Conservation (phyloP, 1,140 invertebrate genomes). For the Hycleus phaleratus region DNA sequence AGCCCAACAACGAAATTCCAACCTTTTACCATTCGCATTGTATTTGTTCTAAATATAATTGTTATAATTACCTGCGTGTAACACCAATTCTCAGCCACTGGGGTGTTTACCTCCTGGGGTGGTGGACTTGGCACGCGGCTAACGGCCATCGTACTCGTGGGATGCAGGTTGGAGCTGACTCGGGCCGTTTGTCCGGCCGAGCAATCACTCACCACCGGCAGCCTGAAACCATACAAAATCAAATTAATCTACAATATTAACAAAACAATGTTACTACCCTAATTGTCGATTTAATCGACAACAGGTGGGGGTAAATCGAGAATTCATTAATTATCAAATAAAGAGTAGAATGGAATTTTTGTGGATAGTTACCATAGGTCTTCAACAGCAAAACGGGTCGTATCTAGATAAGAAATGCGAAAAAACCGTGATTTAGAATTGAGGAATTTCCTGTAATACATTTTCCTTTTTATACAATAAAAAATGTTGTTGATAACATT, state of each 20-base stretch:
- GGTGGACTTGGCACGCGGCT: constrained; percentile 84
- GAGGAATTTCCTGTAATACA: no score
- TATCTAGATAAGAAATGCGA: no score
- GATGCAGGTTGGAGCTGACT: constrained; percentile 68
- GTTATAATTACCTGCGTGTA: constrained; percentile 77
- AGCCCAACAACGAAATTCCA: no score
- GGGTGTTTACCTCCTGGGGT: constrained; percentile 84
- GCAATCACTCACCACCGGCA: constrained; percentile 79
- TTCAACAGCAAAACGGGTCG: no score
- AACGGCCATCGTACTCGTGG: constrained; percentile 75
- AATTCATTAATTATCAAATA: not conserved
- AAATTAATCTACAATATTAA: constrained; percentile 13
- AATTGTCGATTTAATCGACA: not conserved
- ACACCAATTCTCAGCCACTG: constrained; percentile 93
- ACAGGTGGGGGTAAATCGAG: no score
- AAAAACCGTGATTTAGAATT: no score
- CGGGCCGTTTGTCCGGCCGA: constrained; percentile 71
- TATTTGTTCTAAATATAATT: not conserved
- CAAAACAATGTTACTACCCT: not conserved
- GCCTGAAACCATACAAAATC: constrained; percentile 45
- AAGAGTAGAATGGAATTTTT: not conserved
- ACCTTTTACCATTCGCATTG: not conserved
- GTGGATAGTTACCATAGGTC: no score
- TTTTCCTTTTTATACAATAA: no score
- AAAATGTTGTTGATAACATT: no score